A percentile compares a stretch with the other conserved stretches of the same genome.
Conservation (phyloP, 2,888 invertebrate species). For the Oxytorus armatus region DNA sequence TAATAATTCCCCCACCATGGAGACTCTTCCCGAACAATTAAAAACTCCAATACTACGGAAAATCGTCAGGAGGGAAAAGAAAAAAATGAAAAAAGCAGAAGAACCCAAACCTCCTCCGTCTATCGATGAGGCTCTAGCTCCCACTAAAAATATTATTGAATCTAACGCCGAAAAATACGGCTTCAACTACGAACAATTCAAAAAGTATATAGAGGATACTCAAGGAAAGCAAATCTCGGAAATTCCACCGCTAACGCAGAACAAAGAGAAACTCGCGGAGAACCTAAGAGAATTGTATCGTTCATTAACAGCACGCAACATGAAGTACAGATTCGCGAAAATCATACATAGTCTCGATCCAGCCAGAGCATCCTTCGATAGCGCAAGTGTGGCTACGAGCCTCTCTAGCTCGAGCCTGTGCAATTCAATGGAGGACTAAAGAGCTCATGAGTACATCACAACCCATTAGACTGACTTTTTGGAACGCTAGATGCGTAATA, state of each 20-base stretch:
- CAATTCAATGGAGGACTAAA: background rate
- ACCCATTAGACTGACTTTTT: constrained; percentile 29
- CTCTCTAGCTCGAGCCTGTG: background rate
- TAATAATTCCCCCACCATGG: constrained; percentile 1
- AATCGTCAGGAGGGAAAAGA: background rate
- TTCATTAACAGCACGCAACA: constrained; percentile 1
- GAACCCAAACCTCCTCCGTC: background rate
- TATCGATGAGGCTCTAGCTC: background rate
- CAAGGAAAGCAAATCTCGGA: constrained; percentile 6
- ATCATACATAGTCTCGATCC: constrained; percentile 2
- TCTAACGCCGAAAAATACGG: constrained; percentile 5
- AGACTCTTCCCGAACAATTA: background rate
- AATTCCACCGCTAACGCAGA: constrained; percentile 14
- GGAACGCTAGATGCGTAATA: constrained; percentile 37
- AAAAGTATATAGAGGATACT: constrained; percentile 10
- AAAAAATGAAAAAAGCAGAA: background rate
- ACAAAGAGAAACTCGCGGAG: background rate
- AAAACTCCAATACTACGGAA: background rate
- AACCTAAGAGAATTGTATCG: constrained; percentile 3
- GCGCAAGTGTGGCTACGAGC: background rate
- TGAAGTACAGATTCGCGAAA: constrained; percentile 8
- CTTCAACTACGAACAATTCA: constrained; percentile 8
- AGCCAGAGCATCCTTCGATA: constrained; percentile 4
- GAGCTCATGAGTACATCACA: background rate
- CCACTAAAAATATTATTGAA: background rate